Evolutionary conservation across 1,140 invertebrate genomes (phyloP), one percentile per base, ranked within the genome.

Genomic region (Drosophila pachea): DNA sequence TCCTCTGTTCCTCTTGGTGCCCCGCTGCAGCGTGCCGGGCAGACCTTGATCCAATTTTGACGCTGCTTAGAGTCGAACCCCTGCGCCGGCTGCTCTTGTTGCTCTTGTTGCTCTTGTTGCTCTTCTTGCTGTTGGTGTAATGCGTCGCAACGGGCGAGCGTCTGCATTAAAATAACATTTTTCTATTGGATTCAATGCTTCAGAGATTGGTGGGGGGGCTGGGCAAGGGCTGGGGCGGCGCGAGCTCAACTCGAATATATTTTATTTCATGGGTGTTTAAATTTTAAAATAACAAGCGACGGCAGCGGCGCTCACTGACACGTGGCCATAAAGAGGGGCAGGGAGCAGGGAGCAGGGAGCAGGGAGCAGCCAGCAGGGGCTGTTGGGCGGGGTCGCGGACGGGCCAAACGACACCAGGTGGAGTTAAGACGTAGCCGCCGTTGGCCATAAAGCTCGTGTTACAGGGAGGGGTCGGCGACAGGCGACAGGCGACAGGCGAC

Each of bases 231-330:
- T 22, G 22, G 47, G 38, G 8, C 33, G 40, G 0, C 45, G 47
- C 35, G 22, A 62, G 38, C 16, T 29, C 35, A 47, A 53, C 47
- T 32, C 35, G 54, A 33, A 67, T 72, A 84, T 84, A 84, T 84
- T 84, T 84, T 84, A 84, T 84, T 84, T 84, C 79, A 84, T 84
- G 79, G 79, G 76, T 84, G 79, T 84, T 84, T 84, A 84, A 84
- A 84, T 84, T 84, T 84, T 84, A 84, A 84, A 84, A 84, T 84
- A 84, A 84, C 79, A 83, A 83, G 68, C 78, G 78, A 83, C 75
- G 74, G 53, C 73, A 45, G 53, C 64, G 60, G 43, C 36, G 65
- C 12, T 78, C 68, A 73, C 73, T 68, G 79, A 76, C 79, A 83
- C 79, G 79, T 83, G 79, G 79, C 79, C 36, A 33, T 40, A 22